Base-by-base conservation (phyloP, 2,113 vertebrate species). In the Tichodroma muraria region DNA sequence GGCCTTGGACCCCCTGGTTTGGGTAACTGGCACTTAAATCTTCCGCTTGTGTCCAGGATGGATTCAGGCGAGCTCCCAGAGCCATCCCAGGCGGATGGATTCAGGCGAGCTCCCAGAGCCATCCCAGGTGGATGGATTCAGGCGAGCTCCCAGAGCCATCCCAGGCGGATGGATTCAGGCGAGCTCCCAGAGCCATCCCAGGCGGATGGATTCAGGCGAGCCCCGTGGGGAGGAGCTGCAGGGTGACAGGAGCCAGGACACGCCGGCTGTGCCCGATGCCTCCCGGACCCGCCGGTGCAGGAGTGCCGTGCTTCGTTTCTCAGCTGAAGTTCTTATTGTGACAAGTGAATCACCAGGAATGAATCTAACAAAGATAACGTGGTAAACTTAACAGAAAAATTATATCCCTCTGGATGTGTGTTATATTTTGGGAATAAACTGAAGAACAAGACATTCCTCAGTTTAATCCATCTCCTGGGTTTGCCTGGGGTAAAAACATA, bases 81-180 rank as follows among this genome's bases (percentile, higher is more conserved):
- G 40, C 40, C 14, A 14, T 14, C 40, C 40, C 40, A 40, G 40
- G 40, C 14, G 40, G 40, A 40, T 40, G 40, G 40, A 40, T n/a
- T n/a, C n/a, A 40, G 40, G 40, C 40, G 14, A 42, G 42, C 42
- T 42, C 42, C 42, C 14, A 42, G 42, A 42, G 42, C 42, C 15
- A 6, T 42, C 42, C 42, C 42, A 6, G 42, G 40, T 40, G 40
- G 40, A 40, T 40, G 50, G 27, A 18, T 10, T 18, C 25, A 53
- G 24, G 16, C 0, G 0, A 3, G n/a, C 61, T n/a, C 64, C 12
- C 7, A 4, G 28, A n/a, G 35, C 13, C 5, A 28, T 3, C 25
- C 44, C 27, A 4, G 42, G 18, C 0, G 57, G 64, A 17, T 44
- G 42, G 28, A 30, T 10, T 18, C 50, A 53, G 24, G 16, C 0